Base-by-base conservation (phyloP, 2,797 vertebrate species). In the Steatocranus sp. region DNA sequence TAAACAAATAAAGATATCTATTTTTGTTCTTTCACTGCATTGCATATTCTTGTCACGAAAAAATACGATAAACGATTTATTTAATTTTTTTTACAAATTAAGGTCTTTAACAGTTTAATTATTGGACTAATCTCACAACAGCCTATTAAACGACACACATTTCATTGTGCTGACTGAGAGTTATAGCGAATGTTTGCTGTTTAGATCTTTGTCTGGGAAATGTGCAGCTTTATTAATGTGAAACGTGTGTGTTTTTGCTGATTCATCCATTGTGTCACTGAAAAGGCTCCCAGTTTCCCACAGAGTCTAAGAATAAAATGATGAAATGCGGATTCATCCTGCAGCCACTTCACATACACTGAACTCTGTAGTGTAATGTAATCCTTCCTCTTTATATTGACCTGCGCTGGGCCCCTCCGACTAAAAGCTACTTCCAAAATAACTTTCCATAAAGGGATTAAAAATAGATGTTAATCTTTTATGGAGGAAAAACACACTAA, bases 1-100 rank as follows among this genome's bases (percentile, higher is more conserved):
- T 92, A 90, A 94, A 89, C 88, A 93, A 96, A 95, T 95, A 95
- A 96, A 95, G 77, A 74, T 81, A 80, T 68, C 27, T 73, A 48
- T 75, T 89, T 93, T 92, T 88, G 87, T 91, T 94, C 87, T 76
- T 89, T 86, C 32, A 88, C 50, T 87, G 50, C 58, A 81, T 86
- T 75, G 25, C 88, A 79, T 87, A 15, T 90, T 91, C 76, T 87
- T 94, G 75, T 48, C 12, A 32, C 51, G 8, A 85, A 88, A 86
- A 82, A 85, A 81, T 68, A 46, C 38, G 56, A 79, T 75, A 51
- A 82, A 80, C 85, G 11, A 75, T 78, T 9, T 75, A 78, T 80
- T 8, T 5, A 3, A 2, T 8, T 50, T 23, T 15, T 15, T 66
- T 41, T 41, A 68, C 20, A 25, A 23, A 68, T 41, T 25, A 2